Percentiles rank a stretch among this genome's conserved stretches.
Evolutionary conservation across 2,113 vertebrate genomes (phyloP).

Genomic region (Tyrannus savana): DNA sequence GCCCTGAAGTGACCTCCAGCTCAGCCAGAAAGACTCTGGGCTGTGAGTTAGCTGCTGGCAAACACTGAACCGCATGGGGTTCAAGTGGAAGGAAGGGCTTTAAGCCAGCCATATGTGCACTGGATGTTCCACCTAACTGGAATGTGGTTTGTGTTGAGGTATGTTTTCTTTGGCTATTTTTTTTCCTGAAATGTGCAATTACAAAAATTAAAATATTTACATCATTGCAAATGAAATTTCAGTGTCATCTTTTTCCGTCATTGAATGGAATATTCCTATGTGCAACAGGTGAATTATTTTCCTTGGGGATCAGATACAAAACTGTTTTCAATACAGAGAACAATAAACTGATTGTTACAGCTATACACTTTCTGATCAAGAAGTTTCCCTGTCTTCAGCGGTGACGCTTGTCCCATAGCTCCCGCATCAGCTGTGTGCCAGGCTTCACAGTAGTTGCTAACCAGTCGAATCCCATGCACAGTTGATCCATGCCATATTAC

Average conservation of each 20-base stretch:
- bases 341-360: constrained; percentile 87
- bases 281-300: constrained; percentile 65
- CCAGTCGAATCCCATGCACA: constrained; percentile 77
- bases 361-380: constrained; percentile 88
- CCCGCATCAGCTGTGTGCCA: constrained; percentile 84
- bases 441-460: constrained; percentile 90
- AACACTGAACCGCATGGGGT: neutral
- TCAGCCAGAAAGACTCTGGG: neutral
- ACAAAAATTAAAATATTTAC: constrained; percentile 79
- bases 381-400: constrained; percentile 82
- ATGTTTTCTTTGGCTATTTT: constrained; percentile 78
- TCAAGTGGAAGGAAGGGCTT: neutral
- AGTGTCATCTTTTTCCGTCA: constrained; percentile 65
- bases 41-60: neutral
- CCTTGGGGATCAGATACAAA: constrained; percentile 79
- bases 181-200: constrained; percentile 64
- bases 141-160: constrained; percentile 70
- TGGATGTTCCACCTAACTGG: neutral
- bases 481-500: constrained; percentile 92
- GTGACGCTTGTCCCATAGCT: constrained; percentile 87
- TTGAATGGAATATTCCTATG: constrained; percentile 25
- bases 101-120: neutral
- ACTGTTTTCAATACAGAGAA: constrained; percentile 96
- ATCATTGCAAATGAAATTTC: constrained; percentile 70
- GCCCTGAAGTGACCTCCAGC: neutral